Evolutionary conservation across 2,797 vertebrate genomes (phyloP), one percentile per base, ranked within the genome.

Genomic region (Sus cebifrons): DNA sequence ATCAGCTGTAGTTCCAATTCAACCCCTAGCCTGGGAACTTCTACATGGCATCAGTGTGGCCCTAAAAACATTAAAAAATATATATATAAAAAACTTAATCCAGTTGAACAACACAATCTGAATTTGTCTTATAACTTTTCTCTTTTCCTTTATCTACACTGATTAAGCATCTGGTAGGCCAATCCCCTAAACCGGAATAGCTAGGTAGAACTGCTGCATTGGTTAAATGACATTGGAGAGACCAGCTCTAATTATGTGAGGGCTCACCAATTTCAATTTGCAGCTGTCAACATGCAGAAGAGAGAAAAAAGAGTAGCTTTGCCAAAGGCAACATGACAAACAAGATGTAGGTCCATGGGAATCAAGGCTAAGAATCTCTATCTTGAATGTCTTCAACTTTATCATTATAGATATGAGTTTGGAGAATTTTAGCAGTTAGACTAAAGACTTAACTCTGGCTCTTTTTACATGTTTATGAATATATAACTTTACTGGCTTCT

Each of bases 231-330:
- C 40, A 85, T 2, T 83, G 29, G 27, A 27, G 40, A 77, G n/a
- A 49, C 60, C 44, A 71, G n/a, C 40, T 87, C 78, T 91, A 60
- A 60, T 70, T 64, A 40, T 58, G 29, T 25, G 27, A 75, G 21
- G 1, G 56, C 82, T 87, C 82, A 90, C 58, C 62, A 92, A 79
- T 79, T 89, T 84, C 49, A 87, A 70, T 82, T 75, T 94, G 71
- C 10, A 86, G 23, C 60, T 70, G 25, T 64, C 25, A 75, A 71
- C 12, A 68, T 29, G 71, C 17, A 32, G 58, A 44, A 64, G 56
- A 71, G 65, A 89, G 54, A 92, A 68, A 84, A 32, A 68, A n/a
- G 13, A 86, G 2, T 1, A 81, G 77, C 18, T 84, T 60, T 95
- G 79, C 60, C 84, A 83, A 83, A 73, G 93, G 60, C 29, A 40